A percentile compares a stretch with the other conserved stretches of the same genome.
These are phyloP conservation scores for Felis chaus DNA, from an alignment of 2,113 vertebrate genomes.

Conservation along the genomic window DNA sequence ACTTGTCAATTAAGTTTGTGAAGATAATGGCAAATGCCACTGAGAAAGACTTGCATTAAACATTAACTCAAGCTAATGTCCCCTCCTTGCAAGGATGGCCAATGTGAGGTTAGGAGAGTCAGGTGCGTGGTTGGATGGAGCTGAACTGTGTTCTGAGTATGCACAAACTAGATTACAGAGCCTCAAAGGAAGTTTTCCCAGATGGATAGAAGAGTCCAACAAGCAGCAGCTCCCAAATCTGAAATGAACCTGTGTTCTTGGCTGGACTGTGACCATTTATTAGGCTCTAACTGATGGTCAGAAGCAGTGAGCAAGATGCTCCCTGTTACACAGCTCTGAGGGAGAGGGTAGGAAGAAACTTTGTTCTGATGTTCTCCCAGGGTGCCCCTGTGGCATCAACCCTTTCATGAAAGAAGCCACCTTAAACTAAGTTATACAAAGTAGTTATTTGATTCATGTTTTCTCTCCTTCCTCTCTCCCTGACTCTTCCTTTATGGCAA, in stretches of 20 bases:
- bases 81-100: background rate
- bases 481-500: background rate
- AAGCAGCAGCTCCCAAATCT: background rate
- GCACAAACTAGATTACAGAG: background rate
- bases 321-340: background rate
- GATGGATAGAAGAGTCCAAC: background rate
- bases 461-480: background rate
- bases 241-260: background rate
- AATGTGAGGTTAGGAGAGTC: background rate
- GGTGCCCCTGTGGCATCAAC: background rate
- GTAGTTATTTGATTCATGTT: background rate
- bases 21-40: background rate
- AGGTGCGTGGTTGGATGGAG: background rate
- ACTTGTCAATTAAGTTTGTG: background rate
- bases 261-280: background rate
- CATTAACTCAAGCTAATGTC: background rate
- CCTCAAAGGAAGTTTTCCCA: background rate
- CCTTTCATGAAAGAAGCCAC: background rate
- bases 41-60: background rate
- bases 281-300: background rate
- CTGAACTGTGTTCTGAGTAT: background rate
- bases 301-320: background rate
- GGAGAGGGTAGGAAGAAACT: background rate
- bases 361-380: background rate
- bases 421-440: background rate